phyloP scores from a whole-genome alignment of 2,888 invertebrate species.

The Calliphora vomitoria region DNA sequence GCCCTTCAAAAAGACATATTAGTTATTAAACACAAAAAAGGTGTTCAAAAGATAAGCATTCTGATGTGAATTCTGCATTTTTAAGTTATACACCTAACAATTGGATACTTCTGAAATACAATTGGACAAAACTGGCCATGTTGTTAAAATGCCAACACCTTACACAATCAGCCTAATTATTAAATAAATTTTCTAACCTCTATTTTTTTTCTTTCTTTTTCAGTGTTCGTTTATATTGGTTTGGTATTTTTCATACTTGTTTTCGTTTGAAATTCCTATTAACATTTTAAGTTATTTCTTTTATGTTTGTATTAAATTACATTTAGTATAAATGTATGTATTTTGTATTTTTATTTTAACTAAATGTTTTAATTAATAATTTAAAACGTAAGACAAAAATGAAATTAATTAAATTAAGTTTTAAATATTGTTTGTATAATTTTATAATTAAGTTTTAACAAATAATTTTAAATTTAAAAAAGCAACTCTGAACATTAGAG shows the following conservation, averaged over 20 bases:
- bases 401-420: constrained; percentile 1
- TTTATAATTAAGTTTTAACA: constrained; percentile 9
- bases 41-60: too few relatives aligned
- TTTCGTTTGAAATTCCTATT: constrained; percentile 36
- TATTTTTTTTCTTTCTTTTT: neutral
- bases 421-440: neutral
- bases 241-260: neutral
- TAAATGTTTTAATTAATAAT: neutral
- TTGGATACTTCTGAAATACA: too few relatives aligned
- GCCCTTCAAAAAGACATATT: too few relatives aligned
- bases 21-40: too few relatives aligned
- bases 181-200: too few relatives aligned
- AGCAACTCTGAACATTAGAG: neutral
- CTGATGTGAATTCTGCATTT: too few relatives aligned
- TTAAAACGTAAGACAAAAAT: neutral
- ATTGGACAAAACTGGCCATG: too few relatives aligned
- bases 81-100: too few relatives aligned
- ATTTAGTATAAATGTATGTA: constrained; percentile 15
- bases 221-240: neutral
- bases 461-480: constrained; percentile 4
- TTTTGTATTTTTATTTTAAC: constrained; percentile 1
- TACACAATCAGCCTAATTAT: too few relatives aligned
- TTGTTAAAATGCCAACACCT: too few relatives aligned
- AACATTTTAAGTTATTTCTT: constrained; percentile 28
- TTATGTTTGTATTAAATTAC: neutral